Conservation (phyloP, 2,113 vertebrate genomes). For the Camelus dromedarius region DNA sequence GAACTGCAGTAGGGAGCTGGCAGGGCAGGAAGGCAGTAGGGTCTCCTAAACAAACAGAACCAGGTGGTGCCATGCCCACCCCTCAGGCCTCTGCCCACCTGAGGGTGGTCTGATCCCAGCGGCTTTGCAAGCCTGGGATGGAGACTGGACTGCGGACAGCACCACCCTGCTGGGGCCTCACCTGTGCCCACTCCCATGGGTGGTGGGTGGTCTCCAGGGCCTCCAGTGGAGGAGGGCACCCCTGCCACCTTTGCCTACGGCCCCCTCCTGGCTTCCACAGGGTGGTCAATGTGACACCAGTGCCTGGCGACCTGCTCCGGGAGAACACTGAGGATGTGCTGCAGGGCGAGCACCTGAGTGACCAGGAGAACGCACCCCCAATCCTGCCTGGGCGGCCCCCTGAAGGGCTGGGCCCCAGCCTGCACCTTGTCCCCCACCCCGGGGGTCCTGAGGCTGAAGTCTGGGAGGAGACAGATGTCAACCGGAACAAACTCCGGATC, state of each 20-base stretch:
- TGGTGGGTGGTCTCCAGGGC: not conserved
- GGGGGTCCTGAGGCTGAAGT: slow-evolving; percentile 89
- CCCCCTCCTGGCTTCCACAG: slow-evolving; percentile 81
- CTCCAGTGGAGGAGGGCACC: not conserved
- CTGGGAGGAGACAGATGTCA: slow-evolving; percentile 99
- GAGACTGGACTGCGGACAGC: not conserved
- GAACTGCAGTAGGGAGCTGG: not conserved
- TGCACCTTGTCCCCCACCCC: slow-evolving; percentile 84
- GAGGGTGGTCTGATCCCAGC: not conserved
- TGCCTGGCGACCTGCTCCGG: slow-evolving; percentile 94
- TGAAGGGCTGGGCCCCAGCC: slow-evolving; percentile 85
- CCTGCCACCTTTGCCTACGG: not conserved
- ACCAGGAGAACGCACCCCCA: slow-evolving; percentile 98
- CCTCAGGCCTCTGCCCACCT: not conserved
- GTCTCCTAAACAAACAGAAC: not conserved
- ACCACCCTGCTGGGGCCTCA: rapidly evolving
- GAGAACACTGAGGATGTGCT: slow-evolving; percentile 99
- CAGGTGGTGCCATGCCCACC: rapidly evolving
- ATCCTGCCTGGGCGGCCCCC: slow-evolving; percentile 88
- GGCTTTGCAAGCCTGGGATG: not conserved
- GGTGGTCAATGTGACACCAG: slow-evolving; percentile 94
- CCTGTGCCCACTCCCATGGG: not conserved
- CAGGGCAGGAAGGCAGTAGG: not conserved
- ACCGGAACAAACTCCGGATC: slow-evolving; percentile 99
- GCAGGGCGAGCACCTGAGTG: slow-evolving; percentile 97